phyloP scores from a whole-genome alignment of 2,113 vertebrate species.

The Grus americana region DNA sequence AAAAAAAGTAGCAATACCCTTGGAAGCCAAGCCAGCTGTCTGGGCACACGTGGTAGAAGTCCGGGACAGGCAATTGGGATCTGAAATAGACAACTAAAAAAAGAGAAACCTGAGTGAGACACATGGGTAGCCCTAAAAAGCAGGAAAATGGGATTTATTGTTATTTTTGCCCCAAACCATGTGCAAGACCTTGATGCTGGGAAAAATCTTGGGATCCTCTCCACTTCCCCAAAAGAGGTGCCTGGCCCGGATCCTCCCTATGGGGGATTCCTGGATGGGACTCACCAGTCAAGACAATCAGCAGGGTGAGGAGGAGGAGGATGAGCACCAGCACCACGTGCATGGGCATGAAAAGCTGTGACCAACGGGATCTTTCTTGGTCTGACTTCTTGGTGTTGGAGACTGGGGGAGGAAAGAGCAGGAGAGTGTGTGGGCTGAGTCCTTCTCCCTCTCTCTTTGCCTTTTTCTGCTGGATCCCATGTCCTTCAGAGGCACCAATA shows the following conservation, averaged over 20 bases:
- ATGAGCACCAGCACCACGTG: not conserved
- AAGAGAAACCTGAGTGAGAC: not conserved
- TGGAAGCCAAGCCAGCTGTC: not conserved
- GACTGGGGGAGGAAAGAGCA: no score
- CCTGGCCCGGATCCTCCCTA: not conserved
- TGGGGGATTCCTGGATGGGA: not conserved
- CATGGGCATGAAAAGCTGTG: rapidly evolving
- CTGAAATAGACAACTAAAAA: not conserved
- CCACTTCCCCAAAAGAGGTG: not conserved
- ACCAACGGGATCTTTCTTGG: rapidly evolving
- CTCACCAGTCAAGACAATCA: not conserved
- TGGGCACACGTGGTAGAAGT: not conserved
- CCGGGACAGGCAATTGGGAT: rapidly evolving
- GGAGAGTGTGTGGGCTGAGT: not conserved
- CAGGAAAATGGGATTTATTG: not conserved
- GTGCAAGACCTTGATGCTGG: not conserved
- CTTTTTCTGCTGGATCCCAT: not conserved
- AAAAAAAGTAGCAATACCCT: not conserved
- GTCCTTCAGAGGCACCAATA: not conserved
- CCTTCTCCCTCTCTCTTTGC: no score
- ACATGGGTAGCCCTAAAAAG: not conserved
- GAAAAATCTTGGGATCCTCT: not conserved
- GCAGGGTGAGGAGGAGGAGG: rapidly evolving
- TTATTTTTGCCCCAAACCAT: not conserved
- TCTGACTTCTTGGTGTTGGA: no score